Evolutionary conservation across 2,888 invertebrate species (phyloP).

Genomic region (Xanthia icteritia): DNA sequence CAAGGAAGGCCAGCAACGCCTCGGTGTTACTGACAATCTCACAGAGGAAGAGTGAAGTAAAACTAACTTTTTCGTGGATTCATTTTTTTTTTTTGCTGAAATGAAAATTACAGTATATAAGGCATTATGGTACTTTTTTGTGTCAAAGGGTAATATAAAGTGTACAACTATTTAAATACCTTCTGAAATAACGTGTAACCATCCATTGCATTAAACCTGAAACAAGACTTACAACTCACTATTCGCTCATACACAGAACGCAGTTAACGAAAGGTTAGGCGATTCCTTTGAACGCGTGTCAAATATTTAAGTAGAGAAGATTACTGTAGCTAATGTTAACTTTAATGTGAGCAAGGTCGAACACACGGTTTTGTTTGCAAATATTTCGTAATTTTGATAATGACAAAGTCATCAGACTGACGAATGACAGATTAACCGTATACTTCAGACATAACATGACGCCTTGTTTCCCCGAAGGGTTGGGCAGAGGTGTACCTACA

Average conservation of each 20-base stretch:
- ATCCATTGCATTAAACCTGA: background rate
- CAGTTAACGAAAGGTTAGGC: conserved; percentile 40
- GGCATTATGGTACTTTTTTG: too few relatives aligned
- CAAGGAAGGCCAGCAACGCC: too few relatives aligned
- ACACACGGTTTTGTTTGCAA: conserved; percentile 6
- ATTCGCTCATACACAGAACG: conserved; percentile 10
- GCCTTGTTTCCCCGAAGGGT: background rate
- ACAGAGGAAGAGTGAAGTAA: too few relatives aligned
- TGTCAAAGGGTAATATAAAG: too few relatives aligned
- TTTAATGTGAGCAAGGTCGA: conserved; percentile 11
- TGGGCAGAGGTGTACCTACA: background rate
- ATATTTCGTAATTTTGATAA: conserved; percentile 11
- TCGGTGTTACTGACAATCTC: too few relatives aligned
- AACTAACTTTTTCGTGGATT: too few relatives aligned
- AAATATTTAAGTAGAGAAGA: conserved; percentile 38
- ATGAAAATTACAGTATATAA: too few relatives aligned
- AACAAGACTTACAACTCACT: conserved; percentile 6
- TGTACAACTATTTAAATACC: too few relatives aligned
- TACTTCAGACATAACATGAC: background rate
- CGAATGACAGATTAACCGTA: background rate
- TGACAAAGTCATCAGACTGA: background rate
- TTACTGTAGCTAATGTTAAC: conserved; percentile 24
- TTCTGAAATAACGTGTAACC: too few relatives aligned
- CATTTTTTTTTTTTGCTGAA: too few relatives aligned
- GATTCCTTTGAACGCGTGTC: conserved; percentile 35